Conservation (phyloP, 2,888 invertebrate genomes). For the Drosophila flavopinicola region DNA sequence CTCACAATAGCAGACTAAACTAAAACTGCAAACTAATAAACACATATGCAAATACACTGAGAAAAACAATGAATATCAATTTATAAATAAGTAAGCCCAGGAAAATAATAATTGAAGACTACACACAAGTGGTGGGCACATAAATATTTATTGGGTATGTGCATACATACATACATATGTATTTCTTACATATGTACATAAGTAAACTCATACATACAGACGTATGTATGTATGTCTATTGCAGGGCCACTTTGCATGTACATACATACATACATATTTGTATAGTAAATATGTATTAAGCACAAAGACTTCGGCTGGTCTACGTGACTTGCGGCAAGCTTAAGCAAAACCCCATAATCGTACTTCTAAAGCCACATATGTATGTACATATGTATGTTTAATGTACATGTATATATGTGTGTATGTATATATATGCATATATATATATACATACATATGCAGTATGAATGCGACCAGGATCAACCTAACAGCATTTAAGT, state of each 20-base stretch:
- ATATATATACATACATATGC: neutral
- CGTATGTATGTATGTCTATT: slow-evolving; percentile 1
- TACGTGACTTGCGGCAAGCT: slow-evolving; percentile 39
- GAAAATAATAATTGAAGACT: too few species aligned
- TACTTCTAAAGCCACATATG: slow-evolving; percentile 3
- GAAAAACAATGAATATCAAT: neutral
- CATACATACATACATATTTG: neutral
- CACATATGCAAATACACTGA: slow-evolving; percentile 17
- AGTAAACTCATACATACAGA: neutral
- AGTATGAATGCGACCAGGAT: too few species aligned
- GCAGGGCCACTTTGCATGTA: neutral
- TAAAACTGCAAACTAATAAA: slow-evolving; percentile 9
- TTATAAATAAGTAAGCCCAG: too few species aligned
- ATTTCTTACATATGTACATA: too few species aligned
- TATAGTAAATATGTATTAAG: neutral
- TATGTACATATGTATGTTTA: neutral
- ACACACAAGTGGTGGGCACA: neutral
- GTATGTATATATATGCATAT: neutral
- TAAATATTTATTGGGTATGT: neutral
- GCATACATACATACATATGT: neutral
- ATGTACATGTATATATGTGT: neutral
- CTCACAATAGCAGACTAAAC: slow-evolving; percentile 12
- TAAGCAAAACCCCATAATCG: slow-evolving; percentile 12
- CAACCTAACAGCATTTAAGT: too few species aligned
- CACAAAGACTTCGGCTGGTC: slow-evolving; percentile 20